Base-by-base conservation (phyloP, 2,888 invertebrate species). In the Orchesellides sinensis region DNA sequence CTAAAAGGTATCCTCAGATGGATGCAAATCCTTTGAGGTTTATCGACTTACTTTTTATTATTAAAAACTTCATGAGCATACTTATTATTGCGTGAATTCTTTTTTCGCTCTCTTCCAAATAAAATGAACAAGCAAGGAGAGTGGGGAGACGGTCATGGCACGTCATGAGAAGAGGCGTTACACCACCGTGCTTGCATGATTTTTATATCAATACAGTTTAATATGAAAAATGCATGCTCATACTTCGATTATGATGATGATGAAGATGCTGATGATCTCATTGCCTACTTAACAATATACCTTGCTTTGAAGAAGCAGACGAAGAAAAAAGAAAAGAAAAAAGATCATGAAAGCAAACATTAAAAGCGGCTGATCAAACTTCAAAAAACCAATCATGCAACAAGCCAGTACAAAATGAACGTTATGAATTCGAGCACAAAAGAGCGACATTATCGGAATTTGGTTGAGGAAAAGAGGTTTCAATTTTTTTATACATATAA, bases 251-350 rank as follows among this genome's bases (percentile, higher is more conserved):
- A 69, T 49, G 17, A 49, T 17, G 27, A 25, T 40, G 10, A n/a
- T n/a, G n/a, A n/a, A n/a, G 47, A 45, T 47, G 40, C 6, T 65
- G 74, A 74, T 74, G 74, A 74, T 74, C 63, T 73, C 61, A 73
- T 61, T 61, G 47, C 61, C 73, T 47, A 47, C 72, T 72, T 72
- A 72, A 72, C 72, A 72, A 72, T 72, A 40, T 14, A 40, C n/a
- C 40, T 63, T 59, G 45, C 6, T 32, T 45, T 66, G 52, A 25
- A 59, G 25, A 70, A 49, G n/a, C n/a, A n/a, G n/a, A n/a, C 32
- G 35, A 61, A 32, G 21, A 61, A 61, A 32, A 10, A 10, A 32
- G n/a, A 63, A 35, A 65, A 23, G 47, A 65, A 45, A 35, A 19
- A 63, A 5, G 61, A 59, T 40, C 35, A 14, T 47, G 17, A 66